phyloP scores from a whole-genome alignment of 2,888 invertebrate genomes.

The Nebria brevicollis region DNA sequence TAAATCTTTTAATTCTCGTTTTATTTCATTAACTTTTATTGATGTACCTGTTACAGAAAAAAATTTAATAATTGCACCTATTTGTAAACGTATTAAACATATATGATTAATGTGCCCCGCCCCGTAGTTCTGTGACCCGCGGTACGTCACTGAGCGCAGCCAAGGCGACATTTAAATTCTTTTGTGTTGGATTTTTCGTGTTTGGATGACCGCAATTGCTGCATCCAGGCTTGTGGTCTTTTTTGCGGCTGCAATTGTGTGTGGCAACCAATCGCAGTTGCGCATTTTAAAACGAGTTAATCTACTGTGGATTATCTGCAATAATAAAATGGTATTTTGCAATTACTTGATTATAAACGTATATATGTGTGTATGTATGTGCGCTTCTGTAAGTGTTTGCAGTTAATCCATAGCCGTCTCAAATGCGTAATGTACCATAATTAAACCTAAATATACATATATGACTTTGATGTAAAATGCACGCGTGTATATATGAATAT shows the following conservation, averaged over 20 bases:
- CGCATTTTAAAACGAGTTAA: slow-evolving; percentile 31
- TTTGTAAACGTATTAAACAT: background rate
- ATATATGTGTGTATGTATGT: background rate
- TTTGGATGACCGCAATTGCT: background rate
- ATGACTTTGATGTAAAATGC: too few species aligned
- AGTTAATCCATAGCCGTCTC: slow-evolving; percentile 14
- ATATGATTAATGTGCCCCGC: background rate
- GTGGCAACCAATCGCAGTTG: slow-evolving; percentile 12
- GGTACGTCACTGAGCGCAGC: slow-evolving; percentile 2
- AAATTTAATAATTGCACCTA: too few species aligned
- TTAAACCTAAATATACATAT: too few species aligned
- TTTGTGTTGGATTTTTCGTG: background rate
- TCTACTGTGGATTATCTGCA: slow-evolving; percentile 28
- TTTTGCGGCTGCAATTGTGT: slow-evolving; percentile 3
- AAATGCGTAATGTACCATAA: background rate
- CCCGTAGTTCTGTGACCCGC: background rate
- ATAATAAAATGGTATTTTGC: slow-evolving; percentile 39
- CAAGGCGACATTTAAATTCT: slow-evolving; percentile 11
- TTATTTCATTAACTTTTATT: too few species aligned
- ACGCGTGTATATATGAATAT: too few species aligned
- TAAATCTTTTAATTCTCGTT: too few species aligned
- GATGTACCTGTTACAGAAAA: too few species aligned
- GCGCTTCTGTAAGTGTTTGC: slow-evolving; percentile 12
- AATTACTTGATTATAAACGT: slow-evolving; percentile 29
- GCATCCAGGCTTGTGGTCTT: background rate